phyloP scores from a whole-genome alignment of 2,888 invertebrate species.

The Dicyrtomina minuta region DNA sequence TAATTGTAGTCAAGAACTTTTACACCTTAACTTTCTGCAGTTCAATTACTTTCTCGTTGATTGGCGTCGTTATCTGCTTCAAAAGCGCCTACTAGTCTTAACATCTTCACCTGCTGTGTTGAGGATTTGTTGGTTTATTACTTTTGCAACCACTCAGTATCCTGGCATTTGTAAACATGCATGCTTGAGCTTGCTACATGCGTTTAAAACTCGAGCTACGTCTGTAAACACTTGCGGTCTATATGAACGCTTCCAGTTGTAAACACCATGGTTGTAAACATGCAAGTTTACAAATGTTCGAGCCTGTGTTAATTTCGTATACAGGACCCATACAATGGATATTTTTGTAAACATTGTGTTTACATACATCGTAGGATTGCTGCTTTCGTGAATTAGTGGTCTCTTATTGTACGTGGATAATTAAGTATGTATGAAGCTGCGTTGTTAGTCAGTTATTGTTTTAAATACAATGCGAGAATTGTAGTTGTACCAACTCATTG shows the following conservation, averaged over 20 bases:
- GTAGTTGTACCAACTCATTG: too few relatives aligned
- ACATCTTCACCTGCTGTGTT: neutral
- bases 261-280: neutral
- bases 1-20: neutral
- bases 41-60: too few relatives aligned
- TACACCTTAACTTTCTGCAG: conserved; percentile 4
- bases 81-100: neutral
- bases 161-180: neutral
- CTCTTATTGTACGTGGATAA: too few relatives aligned
- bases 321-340: neutral
- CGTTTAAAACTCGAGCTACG: neutral
- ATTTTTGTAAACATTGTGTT: conserved; percentile 3
- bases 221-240: neutral
- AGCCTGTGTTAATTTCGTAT: neutral
- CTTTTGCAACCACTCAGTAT: neutral
- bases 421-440: too few relatives aligned
- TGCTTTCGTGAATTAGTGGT: too few relatives aligned
- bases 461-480: too few relatives aligned
- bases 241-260: neutral
- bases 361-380: neutral
- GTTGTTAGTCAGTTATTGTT: too few relatives aligned
- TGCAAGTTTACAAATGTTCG: conserved; percentile 1
- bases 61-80: neutral
- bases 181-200: too few relatives aligned
- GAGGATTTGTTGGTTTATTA: neutral